Conservation (phyloP, 1,140 invertebrate species). For the Heterodera carotae region DNA sequence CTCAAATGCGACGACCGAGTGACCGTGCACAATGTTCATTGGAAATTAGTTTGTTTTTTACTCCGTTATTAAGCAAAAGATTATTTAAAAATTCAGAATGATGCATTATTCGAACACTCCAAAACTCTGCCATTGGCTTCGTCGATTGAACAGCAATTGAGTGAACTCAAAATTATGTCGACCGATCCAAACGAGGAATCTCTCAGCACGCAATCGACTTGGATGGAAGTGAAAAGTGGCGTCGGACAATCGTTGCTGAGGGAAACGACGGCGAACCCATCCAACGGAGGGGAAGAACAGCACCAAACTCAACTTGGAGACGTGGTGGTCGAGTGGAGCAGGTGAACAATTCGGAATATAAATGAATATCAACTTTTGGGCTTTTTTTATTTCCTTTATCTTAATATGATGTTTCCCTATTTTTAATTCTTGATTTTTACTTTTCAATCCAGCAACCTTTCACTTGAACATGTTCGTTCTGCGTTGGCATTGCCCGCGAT, state of each 20-base stretch:
- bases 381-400: too few species aligned
- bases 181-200: neutral
- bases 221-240: conserved; percentile 8
- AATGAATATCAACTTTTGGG: too few species aligned
- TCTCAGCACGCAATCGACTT: neutral
- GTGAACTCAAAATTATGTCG: neutral
- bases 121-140: neutral
- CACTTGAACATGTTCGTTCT: conserved; percentile 26
- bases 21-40: conserved; percentile 9
- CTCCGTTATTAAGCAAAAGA: neutral
- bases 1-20: neutral
- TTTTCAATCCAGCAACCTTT: conserved; percentile 12
- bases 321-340: conserved; percentile 26
- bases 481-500: conserved; percentile 3
- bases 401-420: too few species aligned
- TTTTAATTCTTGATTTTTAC: too few species aligned
- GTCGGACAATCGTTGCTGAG: neutral
- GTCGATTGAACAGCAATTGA: neutral
- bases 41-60: conserved; percentile 22
- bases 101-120: neutral
- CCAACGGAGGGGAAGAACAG: neutral
- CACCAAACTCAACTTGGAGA: conserved; percentile 8
- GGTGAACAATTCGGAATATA: conserved; percentile 9
- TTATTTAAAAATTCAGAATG: conserved; percentile 2
- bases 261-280: neutral